Evolutionary conservation across 2,888 invertebrate species (phyloP), one percentile per base, ranked within the genome.

Genomic region (Lasioglossum morio): DNA sequence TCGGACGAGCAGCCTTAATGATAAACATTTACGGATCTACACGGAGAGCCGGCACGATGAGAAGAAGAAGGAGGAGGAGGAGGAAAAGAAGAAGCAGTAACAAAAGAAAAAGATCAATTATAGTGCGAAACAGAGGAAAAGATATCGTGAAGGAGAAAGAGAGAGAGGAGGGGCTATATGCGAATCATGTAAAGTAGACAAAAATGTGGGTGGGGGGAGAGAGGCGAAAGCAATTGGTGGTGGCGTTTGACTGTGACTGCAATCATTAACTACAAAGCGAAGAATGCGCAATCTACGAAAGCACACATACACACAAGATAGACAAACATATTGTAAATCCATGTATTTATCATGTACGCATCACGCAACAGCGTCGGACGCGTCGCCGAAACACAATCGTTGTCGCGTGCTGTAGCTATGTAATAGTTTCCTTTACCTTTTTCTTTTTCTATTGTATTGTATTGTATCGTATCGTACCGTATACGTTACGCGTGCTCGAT

Each of bases 191-290:
- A 90, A 84, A 40, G 40, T 60, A n/a, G 37, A 14, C 48, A 43
- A 34, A 23, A 69, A 69, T 19, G 34, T 7, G 30, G 30, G 63
- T 0, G 30, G 30, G 16, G 7, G 34, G 34, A 63, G 30, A 63
- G 63, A 69, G 40, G 27, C n/a, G n/a, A 66, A 66, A 72, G 63
- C 30, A 63, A 81, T 87, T 82, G 81, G 82, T 80, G 89, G 88
- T 86, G 89, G 91, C 87, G 93, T 94, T 87, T 93, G 91, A 94
- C 94, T 95, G 95, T 95, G 95, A 95, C 95, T 95, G 95, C 95
- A 95, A 95, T 95, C 94, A 94, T 94, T 93, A 70, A 93, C 91
- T 91, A 90, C 88, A 86, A 89, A 89, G 69, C 69, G 23, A 82
- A 78, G 87, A 85, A 86, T 88, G 85, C 87, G 82, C 75, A 81